Evolutionary conservation across 1,140 invertebrate genomes (phyloP).

Genomic region (Aleiodes sp.): DNA sequence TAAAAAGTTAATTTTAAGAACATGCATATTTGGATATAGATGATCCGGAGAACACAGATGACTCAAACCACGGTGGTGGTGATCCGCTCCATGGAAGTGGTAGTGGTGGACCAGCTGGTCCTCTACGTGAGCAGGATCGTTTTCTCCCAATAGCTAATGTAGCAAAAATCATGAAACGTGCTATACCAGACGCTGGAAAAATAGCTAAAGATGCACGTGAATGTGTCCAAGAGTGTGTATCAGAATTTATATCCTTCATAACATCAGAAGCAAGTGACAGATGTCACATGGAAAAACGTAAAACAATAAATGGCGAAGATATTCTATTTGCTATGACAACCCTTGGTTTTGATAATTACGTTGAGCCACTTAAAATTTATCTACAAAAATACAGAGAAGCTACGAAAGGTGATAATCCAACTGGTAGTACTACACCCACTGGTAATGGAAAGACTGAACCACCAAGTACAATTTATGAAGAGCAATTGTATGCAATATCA

Average conservation of each 20-base stretch:
- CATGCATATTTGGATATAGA: slow-evolving; percentile 40
- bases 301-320: slow-evolving; percentile 99
- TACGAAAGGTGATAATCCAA: slow-evolving; percentile 63
- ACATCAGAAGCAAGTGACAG: slow-evolving; percentile 97
- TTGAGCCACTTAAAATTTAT: slow-evolving; percentile 96
- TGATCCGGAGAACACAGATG: slow-evolving; percentile 77
- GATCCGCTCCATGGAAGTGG: slow-evolving; percentile 67
- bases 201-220: slow-evolving; percentile 99
- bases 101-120: slow-evolving; percentile 63
- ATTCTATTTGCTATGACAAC: slow-evolving; percentile 96
- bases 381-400: slow-evolving; percentile 96
- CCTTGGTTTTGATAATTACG: slow-evolving; percentile 98
- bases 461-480: slow-evolving; percentile 56
- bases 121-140: slow-evolving; percentile 88
- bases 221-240: slow-evolving; percentile 99
- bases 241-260: slow-evolving; percentile 99
- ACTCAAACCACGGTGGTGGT: slow-evolving; percentile 71
- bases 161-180: slow-evolving; percentile 98
- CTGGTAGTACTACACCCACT: slow-evolving; percentile 33
- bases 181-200: slow-evolving; percentile 95
- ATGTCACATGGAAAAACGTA: slow-evolving; percentile 97
- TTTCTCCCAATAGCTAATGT: slow-evolving; percentile 99
- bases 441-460: slow-evolving; percentile 58
- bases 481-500: slow-evolving; percentile 62
- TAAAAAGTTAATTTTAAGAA: background rate